Evolutionary conservation across 1,140 invertebrate species (phyloP).

Genomic region (Saccostrea glomerata): DNA sequence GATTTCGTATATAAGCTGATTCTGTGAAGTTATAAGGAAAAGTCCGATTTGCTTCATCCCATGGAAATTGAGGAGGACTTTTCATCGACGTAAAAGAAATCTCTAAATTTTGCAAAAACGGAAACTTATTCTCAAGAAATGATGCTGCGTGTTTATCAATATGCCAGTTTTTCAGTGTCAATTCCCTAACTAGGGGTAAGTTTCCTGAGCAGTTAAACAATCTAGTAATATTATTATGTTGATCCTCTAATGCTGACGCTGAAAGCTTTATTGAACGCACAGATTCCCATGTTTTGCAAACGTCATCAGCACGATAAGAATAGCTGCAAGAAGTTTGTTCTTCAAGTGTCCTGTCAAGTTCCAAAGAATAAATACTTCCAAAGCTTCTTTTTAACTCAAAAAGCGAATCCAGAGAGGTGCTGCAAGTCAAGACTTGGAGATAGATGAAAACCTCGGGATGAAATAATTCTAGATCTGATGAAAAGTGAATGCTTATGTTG

Average conservation of each 20-base stretch:
- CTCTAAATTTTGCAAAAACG: slow-evolving; percentile 63
- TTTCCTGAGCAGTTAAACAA: neutral
- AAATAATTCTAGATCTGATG: neutral
- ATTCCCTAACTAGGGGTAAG: neutral
- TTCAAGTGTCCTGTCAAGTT: neutral
- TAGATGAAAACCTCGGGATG: no score
- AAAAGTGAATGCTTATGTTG: neutral
- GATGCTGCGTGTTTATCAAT: neutral
- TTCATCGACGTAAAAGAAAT: slow-evolving; percentile 59
- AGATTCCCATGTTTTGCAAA: neutral
- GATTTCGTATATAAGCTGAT: slow-evolving; percentile 57
- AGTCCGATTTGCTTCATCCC: slow-evolving; percentile 52
- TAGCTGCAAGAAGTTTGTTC: neutral
- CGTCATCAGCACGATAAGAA: neutral
- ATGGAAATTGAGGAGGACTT: slow-evolving; percentile 61
- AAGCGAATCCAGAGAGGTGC: neutral
- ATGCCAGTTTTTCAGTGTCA: neutral
- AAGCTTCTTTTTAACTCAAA: neutral
- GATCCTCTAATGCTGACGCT: neutral
- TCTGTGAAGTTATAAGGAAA: slow-evolving; percentile 52
- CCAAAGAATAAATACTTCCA: neutral
- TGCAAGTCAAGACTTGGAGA: neutral
- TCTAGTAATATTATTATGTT: neutral
- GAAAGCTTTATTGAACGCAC: neutral
- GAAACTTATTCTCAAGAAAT: slow-evolving; percentile 52